phyloP scores from a whole-genome alignment of 2,888 invertebrate species.

The Hypomecis atomaria region DNA sequence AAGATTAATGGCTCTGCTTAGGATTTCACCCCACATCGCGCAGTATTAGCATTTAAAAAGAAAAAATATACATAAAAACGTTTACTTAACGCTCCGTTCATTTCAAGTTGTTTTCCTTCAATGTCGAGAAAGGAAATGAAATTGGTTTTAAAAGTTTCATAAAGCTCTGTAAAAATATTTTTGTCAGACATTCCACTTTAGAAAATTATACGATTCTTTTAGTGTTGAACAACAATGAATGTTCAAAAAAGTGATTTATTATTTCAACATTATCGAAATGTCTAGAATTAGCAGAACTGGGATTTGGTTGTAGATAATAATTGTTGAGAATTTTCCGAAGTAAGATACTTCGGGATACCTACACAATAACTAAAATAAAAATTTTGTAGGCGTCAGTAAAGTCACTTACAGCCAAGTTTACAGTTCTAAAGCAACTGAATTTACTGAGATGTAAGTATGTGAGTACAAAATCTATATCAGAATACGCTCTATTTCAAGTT shows the following conservation, averaged over 20 bases:
- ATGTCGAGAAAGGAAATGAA: constrained; percentile 52
- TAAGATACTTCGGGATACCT: too few species aligned
- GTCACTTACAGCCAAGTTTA: too few species aligned
- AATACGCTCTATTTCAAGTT: too few species aligned
- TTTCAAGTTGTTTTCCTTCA: constrained; percentile 56
- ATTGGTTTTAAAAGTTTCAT: constrained; percentile 58
- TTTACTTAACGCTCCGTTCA: constrained; percentile 56
- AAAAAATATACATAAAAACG: constrained; percentile 61
- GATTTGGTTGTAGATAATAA: not conserved
- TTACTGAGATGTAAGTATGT: too few species aligned
- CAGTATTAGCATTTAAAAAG: constrained; percentile 63
- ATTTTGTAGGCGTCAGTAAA: too few species aligned
- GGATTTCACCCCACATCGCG: constrained; percentile 43
- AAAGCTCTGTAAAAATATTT: constrained; percentile 51
- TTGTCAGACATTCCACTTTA: constrained; percentile 44
- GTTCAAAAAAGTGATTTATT: constrained; percentile 12
- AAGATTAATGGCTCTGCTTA: constrained; percentile 32
- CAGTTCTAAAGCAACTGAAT: too few species aligned
- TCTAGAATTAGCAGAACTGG: constrained; percentile 1
- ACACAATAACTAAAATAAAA: too few species aligned
- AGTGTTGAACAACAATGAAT: too few species aligned
- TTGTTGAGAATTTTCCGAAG: too few species aligned
- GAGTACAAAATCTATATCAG: not conserved
- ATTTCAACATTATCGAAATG: not conserved
- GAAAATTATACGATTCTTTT: constrained; percentile 26